phyloP scores from a whole-genome alignment of 2,888 invertebrate genomes.

The Holacanthella duospinosa region DNA sequence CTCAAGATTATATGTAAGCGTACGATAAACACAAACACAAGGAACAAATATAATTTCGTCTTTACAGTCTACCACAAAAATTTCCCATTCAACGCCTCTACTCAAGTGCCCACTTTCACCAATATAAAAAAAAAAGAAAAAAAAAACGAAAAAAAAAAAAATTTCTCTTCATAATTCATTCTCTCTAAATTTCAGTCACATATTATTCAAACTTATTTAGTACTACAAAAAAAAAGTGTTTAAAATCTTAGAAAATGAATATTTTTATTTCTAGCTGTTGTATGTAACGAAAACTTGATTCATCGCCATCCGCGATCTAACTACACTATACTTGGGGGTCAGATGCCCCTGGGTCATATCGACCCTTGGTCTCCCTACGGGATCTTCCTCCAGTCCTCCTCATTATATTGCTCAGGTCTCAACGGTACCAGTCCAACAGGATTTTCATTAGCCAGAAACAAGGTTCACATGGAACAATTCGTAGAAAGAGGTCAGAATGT shows the following conservation, averaged over 20 bases:
- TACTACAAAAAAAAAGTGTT: neutral
- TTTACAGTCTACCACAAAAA: too few species aligned
- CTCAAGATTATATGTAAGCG: too few species aligned
- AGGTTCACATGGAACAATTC: neutral
- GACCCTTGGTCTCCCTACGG: constrained; percentile 24
- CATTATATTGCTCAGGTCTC: neutral
- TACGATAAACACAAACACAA: too few species aligned
- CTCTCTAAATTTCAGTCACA: too few species aligned
- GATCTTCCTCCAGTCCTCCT: constrained; percentile 20
- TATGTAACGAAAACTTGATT: neutral
- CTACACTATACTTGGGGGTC: neutral
- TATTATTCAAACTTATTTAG: too few species aligned
- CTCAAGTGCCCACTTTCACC: too few species aligned
- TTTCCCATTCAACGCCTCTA: too few species aligned
- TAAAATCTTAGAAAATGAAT: neutral
- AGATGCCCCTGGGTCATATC: constrained; percentile 18
- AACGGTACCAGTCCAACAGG: neutral
- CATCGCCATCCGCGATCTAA: neutral
- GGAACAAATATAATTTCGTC: too few species aligned
- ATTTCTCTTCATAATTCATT: too few species aligned
- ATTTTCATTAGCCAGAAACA: neutral
- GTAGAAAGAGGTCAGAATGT: neutral
- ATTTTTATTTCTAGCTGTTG: neutral
- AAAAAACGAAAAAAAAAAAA: too few species aligned
- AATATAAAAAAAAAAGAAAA: too few species aligned